These are phyloP conservation scores for Polyergus mexicanus DNA, from an alignment of 1,140 invertebrate species.

Conservation along the genomic window DNA sequence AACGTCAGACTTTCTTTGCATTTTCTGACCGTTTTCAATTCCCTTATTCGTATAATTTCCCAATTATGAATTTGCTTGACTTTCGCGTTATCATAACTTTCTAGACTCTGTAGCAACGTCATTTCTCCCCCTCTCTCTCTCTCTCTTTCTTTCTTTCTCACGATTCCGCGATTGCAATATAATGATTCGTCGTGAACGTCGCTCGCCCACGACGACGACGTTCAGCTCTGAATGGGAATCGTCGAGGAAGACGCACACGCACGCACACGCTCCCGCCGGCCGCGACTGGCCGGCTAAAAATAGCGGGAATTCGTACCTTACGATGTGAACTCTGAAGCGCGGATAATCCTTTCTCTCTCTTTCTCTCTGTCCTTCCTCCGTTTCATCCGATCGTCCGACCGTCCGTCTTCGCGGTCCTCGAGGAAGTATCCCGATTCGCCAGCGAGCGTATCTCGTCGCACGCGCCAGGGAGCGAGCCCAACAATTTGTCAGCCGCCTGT, in stretches of 20 bases:
- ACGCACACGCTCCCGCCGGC: slow-evolving; percentile 4
- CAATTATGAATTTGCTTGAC: background rate
- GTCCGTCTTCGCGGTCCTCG: slow-evolving; percentile 32
- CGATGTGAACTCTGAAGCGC: slow-evolving; percentile 81
- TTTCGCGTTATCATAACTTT: background rate
- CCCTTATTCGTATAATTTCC: background rate
- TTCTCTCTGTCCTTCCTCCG: slow-evolving; percentile 24
- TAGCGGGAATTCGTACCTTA: slow-evolving; percentile 82
- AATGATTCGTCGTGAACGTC: slow-evolving; percentile 31
- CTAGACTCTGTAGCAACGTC: background rate
- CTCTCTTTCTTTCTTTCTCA: background rate
- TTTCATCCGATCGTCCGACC: slow-evolving; percentile 33
- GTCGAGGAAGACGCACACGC: slow-evolving; percentile 23
- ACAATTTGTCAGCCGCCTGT: slow-evolving; percentile 62
- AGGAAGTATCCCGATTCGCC: slow-evolving; percentile 40
- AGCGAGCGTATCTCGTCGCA: slow-evolving; percentile 64
- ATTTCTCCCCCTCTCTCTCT: background rate
- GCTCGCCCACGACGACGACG: slow-evolving; percentile 48
- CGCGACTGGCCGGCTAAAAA: slow-evolving; percentile 74
- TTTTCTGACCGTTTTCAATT: background rate
- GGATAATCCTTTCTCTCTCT: slow-evolving; percentile 78
- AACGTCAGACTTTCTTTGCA: too few species aligned
- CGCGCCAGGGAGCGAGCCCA: slow-evolving; percentile 24
- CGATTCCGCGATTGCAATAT: background rate
- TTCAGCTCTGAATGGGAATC: slow-evolving; percentile 76